Percentiles rank a stretch among this genome's conserved stretches.
phyloP scores from a whole-genome alignment of 2,113 vertebrate species.

The Hippoglossus stenolepis region DNA sequence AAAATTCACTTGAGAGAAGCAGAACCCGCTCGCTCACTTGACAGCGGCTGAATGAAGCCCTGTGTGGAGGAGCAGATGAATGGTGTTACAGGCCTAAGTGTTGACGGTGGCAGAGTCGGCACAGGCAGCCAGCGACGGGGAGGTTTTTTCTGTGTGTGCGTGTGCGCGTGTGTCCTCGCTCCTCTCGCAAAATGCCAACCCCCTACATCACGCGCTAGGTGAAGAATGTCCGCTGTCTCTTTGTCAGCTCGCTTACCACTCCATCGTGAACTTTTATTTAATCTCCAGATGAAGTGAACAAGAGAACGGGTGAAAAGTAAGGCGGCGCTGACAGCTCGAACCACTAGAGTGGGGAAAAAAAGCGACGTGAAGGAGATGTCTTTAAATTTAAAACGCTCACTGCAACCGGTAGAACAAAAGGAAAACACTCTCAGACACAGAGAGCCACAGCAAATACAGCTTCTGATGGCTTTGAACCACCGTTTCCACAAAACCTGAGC shows the following conservation, averaged over 20 bases:
- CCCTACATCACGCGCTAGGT: constrained; percentile 3
- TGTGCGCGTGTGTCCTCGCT: not conserved
- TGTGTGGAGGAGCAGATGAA: constrained; percentile 25
- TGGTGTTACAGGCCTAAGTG: not conserved
- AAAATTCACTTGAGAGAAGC: not conserved
- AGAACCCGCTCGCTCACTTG: constrained; percentile 16
- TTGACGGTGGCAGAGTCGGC: not conserved
- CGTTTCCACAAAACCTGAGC: too few relatives aligned
- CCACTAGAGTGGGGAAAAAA: too few relatives aligned
- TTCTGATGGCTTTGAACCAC: too few relatives aligned
- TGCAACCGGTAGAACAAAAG: too few relatives aligned
- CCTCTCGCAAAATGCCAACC: constrained; percentile 23
- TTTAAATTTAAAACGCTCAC: too few relatives aligned
- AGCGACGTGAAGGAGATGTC: too few relatives aligned
- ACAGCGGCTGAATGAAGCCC: constrained; percentile 50
- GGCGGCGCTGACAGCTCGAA: not conserved
- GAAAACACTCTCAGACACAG: not conserved
- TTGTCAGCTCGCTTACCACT: not conserved
- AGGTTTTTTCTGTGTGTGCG: not conserved
- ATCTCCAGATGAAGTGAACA: constrained; percentile 3
- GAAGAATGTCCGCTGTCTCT: not conserved
- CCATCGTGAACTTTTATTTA: constrained; percentile 11
- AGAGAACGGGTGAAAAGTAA: not conserved
- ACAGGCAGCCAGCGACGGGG: not conserved
- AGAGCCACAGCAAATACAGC: too few relatives aligned